Base-by-base conservation (phyloP, 1,140 invertebrate genomes). In the Teleogryllus occipitalis region DNA sequence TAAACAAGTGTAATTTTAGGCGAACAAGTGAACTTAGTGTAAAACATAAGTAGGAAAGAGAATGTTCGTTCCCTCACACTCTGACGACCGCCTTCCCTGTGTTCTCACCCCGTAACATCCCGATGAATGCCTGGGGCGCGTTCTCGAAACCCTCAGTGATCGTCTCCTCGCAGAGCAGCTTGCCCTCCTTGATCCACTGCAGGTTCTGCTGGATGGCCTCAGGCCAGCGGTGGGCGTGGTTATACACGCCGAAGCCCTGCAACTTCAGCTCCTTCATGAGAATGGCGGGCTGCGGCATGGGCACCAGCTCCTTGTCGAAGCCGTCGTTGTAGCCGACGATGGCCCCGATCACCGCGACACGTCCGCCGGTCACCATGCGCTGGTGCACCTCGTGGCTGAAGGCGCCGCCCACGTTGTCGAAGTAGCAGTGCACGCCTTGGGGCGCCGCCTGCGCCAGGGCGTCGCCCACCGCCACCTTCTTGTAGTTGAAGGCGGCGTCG, bases 141-240 rank as follows among this genome's bases (percentile, higher is more conserved):
- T 91, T 92, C 81, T 92, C 90, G 85, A 93, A 92, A 14, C 92
- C 92, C 80, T 91, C 84, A 8, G 88, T 90, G 0, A 91, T 81
- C 78, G 91, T 91, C 84, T 93, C 92, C 82, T 87, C 85, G 81
- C 89, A 90, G 82, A 91, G 89, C 7, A 93, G 78, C 87, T 91
- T 91, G 21, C 90, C 91, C 86, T 85, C 86, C 80, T 87, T 84
- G 78, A 92, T 86, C 90, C 91, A 92, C 82, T 89, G 83, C 22
- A 87, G 79, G 84, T 92, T 89, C 82, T 90, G 87, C 49, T 86
- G 82, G 18, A 91, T 86, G 7, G 89, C 91, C 85, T 91, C 89
- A 22, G 86, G 81, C 89, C 89, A 92, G 74, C 88, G 84, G 78
- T 89, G 83, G 15, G 81, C 54, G 89, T 89, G 92, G 79, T 89